A percentile compares a stretch with the other conserved stretches of the same genome.
phyloP scores from a whole-genome alignment of 2,888 invertebrate genomes.

The Scaptomyza caliginosa region DNA sequence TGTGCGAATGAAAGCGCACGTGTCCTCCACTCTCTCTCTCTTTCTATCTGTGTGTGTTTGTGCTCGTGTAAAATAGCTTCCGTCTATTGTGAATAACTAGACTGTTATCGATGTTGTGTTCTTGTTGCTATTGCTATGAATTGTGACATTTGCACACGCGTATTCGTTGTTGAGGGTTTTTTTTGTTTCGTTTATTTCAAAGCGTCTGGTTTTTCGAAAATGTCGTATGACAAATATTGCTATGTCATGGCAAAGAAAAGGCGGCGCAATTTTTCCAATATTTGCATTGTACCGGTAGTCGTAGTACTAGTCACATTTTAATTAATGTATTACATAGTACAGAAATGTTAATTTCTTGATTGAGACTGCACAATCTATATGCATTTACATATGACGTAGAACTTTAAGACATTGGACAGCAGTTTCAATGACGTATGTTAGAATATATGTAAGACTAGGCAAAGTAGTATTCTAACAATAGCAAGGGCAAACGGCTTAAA shows the following conservation, averaged over 20 bases:
- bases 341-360: too few relatives aligned
- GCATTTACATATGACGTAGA: neutral
- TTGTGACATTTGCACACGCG: constrained; percentile 71
- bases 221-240: constrained; percentile 31
- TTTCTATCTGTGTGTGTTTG: constrained; percentile 11
- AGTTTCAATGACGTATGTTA: too few relatives aligned
- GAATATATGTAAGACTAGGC: too few relatives aligned
- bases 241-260: constrained; percentile 49
- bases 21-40: constrained; percentile 53
- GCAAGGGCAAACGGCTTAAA: too few relatives aligned
- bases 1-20: constrained; percentile 72
- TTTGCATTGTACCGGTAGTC: neutral
- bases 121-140: constrained; percentile 44
- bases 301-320: neutral
- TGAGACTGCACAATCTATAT: too few relatives aligned
- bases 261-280: constrained; percentile 17
- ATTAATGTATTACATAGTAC: neutral
- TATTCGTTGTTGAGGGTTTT: constrained; percentile 29
- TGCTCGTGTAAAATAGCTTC: constrained; percentile 64
- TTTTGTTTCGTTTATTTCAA: constrained; percentile 21
- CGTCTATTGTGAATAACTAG: constrained; percentile 74
- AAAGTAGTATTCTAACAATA: too few relatives aligned
- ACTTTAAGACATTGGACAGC: too few relatives aligned
- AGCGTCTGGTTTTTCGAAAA: too few relatives aligned
- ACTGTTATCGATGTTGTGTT: constrained; percentile 61